Base-by-base conservation (phyloP, 2,797 vertebrate genomes). In the Chrysocyon brachyurus region DNA sequence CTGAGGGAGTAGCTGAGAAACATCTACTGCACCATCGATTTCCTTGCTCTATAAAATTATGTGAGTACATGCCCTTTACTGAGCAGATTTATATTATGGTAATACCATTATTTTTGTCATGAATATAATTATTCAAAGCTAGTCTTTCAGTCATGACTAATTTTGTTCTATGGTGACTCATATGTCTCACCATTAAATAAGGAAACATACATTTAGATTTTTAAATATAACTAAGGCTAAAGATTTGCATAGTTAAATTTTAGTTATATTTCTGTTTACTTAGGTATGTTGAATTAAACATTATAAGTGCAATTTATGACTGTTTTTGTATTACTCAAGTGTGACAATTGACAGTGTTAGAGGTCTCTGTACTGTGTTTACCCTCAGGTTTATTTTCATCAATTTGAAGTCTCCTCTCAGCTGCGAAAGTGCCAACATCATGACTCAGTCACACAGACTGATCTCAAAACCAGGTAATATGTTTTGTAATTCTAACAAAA, bases 91-190 rank as follows among this genome's bases (percentile, higher is more conserved):
- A 95, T 96, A 40, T 95, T 98, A 93, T 97, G 96, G 75, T 93
- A 98, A 97, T 97, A 73, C 63, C 79, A 97, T 95, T 91, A 96
- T 98, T 98, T 98, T 98, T 97, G 94, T 97, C 86, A 93, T 83
- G 57, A 97, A 98, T 95, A 49, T 91, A 98, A 98, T 98, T 98
- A 79, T 96, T 98, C 95, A 88, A 79, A 97, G 77, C 46, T 94
- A 97, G 77, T 96, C 72, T 98, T 98, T 98, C 89, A 97, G 82
- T 97, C 82, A 90, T 95, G 93, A 98, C 95, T 98, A 98, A 98
- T 98, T 98, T 97, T 97, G 15, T 94, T 92, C 88, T 95, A 64
- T 75, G 16, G 49, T 98, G 98, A 98, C 72, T 98, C 98, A 97
- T 98, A 82, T 91, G 83, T 93, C 86, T 98, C 86, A 95, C 59